Evolutionary conservation across 1,140 invertebrate genomes (phyloP).

Genomic region (Oppia nitens): DNA sequence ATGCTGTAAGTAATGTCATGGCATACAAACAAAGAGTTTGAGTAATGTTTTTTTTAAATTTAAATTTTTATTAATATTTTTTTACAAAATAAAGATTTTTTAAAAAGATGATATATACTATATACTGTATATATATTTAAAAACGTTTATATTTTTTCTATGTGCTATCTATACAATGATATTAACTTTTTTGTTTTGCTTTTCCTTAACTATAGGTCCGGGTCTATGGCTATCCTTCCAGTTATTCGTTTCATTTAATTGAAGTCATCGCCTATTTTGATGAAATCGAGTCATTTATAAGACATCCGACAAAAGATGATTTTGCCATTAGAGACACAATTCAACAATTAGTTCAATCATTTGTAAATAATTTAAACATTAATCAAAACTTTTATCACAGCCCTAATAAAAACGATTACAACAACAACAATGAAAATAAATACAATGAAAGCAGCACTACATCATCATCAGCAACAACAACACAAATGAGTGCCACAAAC

Average conservation of each 20-base stretch:
- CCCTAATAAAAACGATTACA: background rate
- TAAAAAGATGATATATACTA: too few species aligned
- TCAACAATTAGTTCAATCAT: conserved; percentile 15
- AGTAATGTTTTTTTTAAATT: too few species aligned
- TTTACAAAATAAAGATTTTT: too few species aligned
- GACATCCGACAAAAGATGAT: conserved; percentile 15
- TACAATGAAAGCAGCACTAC: background rate
- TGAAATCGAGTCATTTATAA: conserved; percentile 13
- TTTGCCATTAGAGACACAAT: conserved; percentile 13
- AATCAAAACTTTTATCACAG: too few species aligned
- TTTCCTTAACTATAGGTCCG: conserved; percentile 15
- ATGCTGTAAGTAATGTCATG: too few species aligned
- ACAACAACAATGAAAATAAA: background rate
- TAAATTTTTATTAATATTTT: too few species aligned
- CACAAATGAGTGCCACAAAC: background rate
- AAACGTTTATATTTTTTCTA: too few species aligned
- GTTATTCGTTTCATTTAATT: conserved; percentile 20
- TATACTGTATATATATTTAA: too few species aligned
- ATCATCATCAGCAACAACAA: background rate
- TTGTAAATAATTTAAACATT: conserved; percentile 6
- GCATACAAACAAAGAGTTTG: too few species aligned
- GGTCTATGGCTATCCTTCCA: conserved; percentile 17
- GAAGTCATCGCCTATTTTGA: conserved; percentile 21
- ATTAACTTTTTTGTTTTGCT: background rate
- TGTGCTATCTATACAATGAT: too few species aligned